Evolutionary conservation across 2,797 vertebrate genomes (phyloP).

Genomic region (Nyctibius grandis): DNA sequence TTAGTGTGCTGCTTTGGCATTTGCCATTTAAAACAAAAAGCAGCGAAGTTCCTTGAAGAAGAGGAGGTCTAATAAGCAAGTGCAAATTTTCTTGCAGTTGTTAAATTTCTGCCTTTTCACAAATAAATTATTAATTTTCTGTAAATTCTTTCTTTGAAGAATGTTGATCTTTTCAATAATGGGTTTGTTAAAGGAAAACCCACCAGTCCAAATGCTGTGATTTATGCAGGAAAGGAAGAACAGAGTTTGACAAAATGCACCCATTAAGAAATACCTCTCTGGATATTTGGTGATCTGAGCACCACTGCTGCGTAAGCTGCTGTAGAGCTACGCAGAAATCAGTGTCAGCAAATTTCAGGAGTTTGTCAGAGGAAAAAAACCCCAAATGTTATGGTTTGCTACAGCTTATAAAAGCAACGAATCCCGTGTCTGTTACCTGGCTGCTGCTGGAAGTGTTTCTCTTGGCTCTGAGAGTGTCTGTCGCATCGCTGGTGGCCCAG

Average conservation of each 20-base stretch:
- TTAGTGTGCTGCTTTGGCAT: background rate
- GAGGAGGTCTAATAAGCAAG: background rate
- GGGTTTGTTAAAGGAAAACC: background rate
- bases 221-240: background rate
- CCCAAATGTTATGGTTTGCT: background rate
- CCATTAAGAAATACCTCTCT: background rate
- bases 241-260: background rate
- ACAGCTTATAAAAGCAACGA: background rate
- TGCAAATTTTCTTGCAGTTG: background rate
- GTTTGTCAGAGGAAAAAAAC: background rate
- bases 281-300: background rate
- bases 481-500: accelerated
- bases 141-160: background rate
- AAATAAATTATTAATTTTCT: background rate
- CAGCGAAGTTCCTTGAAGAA: background rate
- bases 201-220: background rate
- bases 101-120: background rate
- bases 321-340: background rate
- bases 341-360: background rate
- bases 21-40: background rate
- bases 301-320: background rate
- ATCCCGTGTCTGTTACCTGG: background rate
- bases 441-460: background rate
- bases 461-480: background rate
- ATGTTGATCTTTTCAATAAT: background rate